phyloP scores from a whole-genome alignment of 2,113 vertebrate species.

The Columba janthina region DNA sequence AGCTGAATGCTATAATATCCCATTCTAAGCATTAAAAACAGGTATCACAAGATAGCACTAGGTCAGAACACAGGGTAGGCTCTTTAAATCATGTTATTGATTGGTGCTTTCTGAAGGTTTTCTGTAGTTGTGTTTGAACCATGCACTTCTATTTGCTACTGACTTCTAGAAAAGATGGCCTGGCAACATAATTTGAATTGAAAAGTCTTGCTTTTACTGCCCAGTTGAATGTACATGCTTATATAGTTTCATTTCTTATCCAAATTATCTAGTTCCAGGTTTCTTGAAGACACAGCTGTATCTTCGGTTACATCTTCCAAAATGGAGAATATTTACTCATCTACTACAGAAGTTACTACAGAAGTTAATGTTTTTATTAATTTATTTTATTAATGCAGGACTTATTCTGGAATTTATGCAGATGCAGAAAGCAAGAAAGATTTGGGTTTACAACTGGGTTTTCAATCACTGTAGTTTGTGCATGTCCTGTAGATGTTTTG shows the following conservation, averaged over 20 bases:
- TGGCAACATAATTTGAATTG: not conserved
- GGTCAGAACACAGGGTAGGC: not conserved
- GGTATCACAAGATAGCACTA: constrained; percentile 7
- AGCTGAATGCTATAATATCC: not conserved
- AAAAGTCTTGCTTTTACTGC: not conserved
- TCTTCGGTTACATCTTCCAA: not conserved
- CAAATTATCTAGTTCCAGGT: not conserved
- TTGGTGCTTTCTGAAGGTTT: constrained; percentile 3
- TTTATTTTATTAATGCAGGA: not conserved
- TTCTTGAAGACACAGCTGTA: not conserved
- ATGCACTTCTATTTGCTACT: not conserved
- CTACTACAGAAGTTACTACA: not conserved
- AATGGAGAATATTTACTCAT: not conserved
- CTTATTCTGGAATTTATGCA: not conserved
- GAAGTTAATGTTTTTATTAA: not conserved
- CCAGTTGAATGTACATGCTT: not conserved
- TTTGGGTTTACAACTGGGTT: not conserved
- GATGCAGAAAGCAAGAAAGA: not conserved
- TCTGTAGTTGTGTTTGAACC: not conserved
- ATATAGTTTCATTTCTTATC: not conserved
- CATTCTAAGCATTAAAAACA: constrained; percentile 20
- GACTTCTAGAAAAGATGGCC: not conserved
- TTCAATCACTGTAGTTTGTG: constrained; percentile 18
- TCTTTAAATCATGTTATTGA: not conserved
- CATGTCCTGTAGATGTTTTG: constrained; percentile 48